Evolutionary conservation across 2,113 vertebrate species (phyloP).

Genomic region (Tenrec ecaudatus): DNA sequence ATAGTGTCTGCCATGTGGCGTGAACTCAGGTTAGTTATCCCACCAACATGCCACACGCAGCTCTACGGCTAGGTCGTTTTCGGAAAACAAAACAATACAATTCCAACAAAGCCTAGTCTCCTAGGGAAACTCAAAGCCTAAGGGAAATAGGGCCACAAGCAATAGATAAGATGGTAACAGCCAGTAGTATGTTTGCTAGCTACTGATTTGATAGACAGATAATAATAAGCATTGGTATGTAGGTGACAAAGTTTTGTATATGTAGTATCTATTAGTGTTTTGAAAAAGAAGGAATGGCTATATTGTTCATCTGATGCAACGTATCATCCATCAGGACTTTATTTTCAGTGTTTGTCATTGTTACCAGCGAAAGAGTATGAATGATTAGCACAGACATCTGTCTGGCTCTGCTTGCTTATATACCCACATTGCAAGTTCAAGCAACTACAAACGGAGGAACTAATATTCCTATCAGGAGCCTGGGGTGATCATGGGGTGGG

Average conservation of each 20-base stretch:
- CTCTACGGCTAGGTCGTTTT: not conserved
- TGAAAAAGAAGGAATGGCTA: conserved; percentile 5
- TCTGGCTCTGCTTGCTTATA: conserved; percentile 22
- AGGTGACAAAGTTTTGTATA: not conserved
- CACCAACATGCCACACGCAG: not conserved
- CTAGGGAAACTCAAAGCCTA: not conserved
- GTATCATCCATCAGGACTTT: conserved; percentile 52
- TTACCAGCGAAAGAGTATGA: conserved; percentile 55
- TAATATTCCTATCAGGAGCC: conserved; percentile 24
- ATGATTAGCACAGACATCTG: conserved; percentile 55
- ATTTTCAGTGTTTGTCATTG: conserved; percentile 46
- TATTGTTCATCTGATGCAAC: not conserved
- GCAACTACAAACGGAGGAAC: not conserved
- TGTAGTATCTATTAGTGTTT: not conserved
- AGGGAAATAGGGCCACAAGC: not conserved
- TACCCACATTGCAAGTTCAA: not conserved
- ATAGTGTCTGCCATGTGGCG: not conserved
- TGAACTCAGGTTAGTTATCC: not conserved
- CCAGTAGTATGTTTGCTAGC: not conserved
- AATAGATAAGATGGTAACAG: not conserved
- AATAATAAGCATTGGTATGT: too few relatives aligned
- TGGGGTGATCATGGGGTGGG: too few relatives aligned
- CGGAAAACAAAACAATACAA: not conserved
- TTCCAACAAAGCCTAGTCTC: not conserved
- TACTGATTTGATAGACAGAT: too few relatives aligned